Base-by-base conservation (phyloP, 2,797 vertebrate genomes). In the Anolis apletophallus region DNA sequence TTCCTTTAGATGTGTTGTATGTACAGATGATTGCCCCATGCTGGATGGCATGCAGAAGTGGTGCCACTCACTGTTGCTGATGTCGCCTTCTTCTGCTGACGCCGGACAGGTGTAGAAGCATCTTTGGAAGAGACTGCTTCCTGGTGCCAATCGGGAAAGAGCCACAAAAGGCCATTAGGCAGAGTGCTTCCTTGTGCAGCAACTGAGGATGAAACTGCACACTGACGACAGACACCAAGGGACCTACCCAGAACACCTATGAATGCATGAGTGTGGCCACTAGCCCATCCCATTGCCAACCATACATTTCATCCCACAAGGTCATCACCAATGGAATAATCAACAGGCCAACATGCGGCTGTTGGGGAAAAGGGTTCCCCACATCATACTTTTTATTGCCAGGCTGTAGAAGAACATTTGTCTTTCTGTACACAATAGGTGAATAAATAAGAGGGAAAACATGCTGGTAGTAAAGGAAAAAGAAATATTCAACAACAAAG, bases 31-130 rank as follows among this genome's bases (percentile, higher is more conserved):
- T n/a, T 67, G 36, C 61, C 36, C 16, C 40, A 50, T 34, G 32
- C 40, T 59, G 21, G 78, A 59, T 21, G n/a, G 13, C 61, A 82
- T 26, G 36, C 74, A 77, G 67, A 87, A 67, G 1, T 13, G 19
- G 57, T 46, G 68, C 46, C 81, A 87, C 86, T 87, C 86, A 87
- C 86, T 84, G 68, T 67, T 64, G 69, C 50, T 0, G 76, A 36
- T 40, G 57, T 52, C 40, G 81, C 46, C 68, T 80, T 79, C 77
- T 87, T 87, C 76, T 74, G 81, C 32, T 19, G 75, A 19, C 68
- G 76, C 36, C 59, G 68, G 52, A 46, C 59, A 80, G 68, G 81
- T 8, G 76, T 46, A 57, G 79, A 36, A 68, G 50, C n/a, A 32
- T 84, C 76, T 68, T 83, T 85, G 40, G 67, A 34, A 32, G 80